phyloP scores from a whole-genome alignment of 1,140 invertebrate species.

The Hylyphantes graminicola region DNA sequence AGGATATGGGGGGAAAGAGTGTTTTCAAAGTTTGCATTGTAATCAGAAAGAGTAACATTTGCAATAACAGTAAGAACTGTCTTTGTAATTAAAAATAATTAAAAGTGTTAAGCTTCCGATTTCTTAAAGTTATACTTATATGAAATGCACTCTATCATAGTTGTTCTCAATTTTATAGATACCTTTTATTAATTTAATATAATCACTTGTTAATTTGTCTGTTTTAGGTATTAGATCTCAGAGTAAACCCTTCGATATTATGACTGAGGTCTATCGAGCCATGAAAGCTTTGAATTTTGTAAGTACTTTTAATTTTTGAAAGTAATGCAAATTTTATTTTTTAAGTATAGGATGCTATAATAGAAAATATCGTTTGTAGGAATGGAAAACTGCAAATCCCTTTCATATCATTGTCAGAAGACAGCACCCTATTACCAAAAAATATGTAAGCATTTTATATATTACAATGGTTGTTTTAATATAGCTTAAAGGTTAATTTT shows the following conservation, averaged over 20 bases:
- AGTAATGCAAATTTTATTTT: constrained; percentile 56
- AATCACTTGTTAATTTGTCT: neutral
- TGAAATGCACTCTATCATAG: neutral
- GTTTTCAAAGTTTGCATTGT: too few relatives aligned
- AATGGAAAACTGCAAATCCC: constrained; percentile 98
- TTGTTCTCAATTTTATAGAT: neutral
- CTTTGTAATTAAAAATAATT: too few relatives aligned
- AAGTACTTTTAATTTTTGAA: constrained; percentile 67
- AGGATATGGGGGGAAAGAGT: too few relatives aligned
- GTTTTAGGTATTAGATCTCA: constrained; percentile 91
- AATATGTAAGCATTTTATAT: constrained; percentile 37
- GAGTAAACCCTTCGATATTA: constrained; percentile 98
- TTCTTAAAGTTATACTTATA: too few relatives aligned
- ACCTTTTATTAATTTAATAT: neutral
- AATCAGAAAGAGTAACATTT: too few relatives aligned
- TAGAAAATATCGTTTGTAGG: constrained; percentile 69
- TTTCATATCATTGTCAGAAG: constrained; percentile 87
- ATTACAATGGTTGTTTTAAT: neutral
- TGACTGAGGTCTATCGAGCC: constrained; percentile 99
- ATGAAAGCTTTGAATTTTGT: constrained; percentile 98
- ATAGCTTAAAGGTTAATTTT: neutral
- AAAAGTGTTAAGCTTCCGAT: too few relatives aligned
- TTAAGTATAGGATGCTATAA: neutral
- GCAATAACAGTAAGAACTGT: too few relatives aligned
- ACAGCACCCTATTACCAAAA: constrained; percentile 82